Base-by-base conservation (phyloP, 2,113 vertebrate genomes). In the Syrmaticus mikado region DNA sequence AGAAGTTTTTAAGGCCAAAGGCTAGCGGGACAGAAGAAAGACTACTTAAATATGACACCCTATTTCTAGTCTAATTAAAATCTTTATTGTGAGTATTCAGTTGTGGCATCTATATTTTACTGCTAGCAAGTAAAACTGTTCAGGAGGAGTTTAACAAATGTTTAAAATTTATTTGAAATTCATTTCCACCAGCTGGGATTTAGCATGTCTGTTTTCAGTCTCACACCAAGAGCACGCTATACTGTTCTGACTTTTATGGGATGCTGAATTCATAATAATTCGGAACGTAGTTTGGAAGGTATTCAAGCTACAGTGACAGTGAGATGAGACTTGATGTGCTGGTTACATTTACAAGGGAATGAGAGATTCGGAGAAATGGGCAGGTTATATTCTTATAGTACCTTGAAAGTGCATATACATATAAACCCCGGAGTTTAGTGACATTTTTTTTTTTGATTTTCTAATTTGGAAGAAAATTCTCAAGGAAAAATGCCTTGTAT, bases 121-220 rank as follows among this genome's bases (percentile, higher is more conserved):
- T 81, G 34, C 38, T 85, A 82, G 41, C 82, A 82, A 96, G 64
- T 70, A 80, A 92, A 96, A 92, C 45, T 86, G 67, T 80, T 89
- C 92, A 92, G 82, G 50, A 93, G 50, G 67, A 92, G 71, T 87
- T 87, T 91, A 83, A 93, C 87, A 93, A 94, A 91, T 80, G 67
- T 91, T 94, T 94, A 38, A 94, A 95, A 87, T 87, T 93, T 87
- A 94, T 96, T 94, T 94, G 55, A 80, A 96, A 94, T 92, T 93
- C 89, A 92, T 94, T 95, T 91, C 50, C 50, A 91, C 87, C 87
- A 95, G 84, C 87, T 96, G 92, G 78, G 72, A 77, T 1, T 6
- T 67, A 85, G 68, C 67, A 82, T 77, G 75, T 93, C 91, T 95
- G 60, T 87, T 93, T 93, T 85, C 87, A 95, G 91, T 92, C 92